These are phyloP conservation scores for Sandelia bainsii DNA, from an alignment of 2,797 vertebrate genomes.

Conservation along the genomic window DNA sequence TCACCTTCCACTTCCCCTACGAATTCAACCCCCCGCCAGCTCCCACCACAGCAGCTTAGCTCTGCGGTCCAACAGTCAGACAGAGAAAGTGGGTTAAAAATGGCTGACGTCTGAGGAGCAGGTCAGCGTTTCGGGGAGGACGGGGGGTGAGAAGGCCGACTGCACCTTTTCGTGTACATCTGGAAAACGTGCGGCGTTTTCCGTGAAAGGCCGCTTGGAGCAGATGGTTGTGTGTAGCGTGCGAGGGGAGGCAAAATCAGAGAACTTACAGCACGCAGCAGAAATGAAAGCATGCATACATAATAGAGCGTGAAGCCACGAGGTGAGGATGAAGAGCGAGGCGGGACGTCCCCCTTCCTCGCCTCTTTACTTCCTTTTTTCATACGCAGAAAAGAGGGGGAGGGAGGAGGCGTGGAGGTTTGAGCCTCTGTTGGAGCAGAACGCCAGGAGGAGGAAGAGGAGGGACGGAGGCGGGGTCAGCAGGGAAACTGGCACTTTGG, in stretches of 20 bases:
- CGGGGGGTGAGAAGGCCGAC: background rate
- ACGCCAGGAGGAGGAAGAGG: background rate
- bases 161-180: constrained; percentile 2
- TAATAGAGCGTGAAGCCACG: constrained; percentile 61
- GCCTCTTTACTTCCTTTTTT: background rate
- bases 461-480: constrained; percentile 57
- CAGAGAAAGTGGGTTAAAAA: constrained; percentile 47
- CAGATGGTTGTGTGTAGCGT: constrained; percentile 24
- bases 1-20: constrained; percentile 20
- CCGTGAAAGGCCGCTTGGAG: background rate
- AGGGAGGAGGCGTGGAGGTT: background rate
- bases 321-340: constrained; percentile 64
- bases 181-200: constrained; percentile 11
- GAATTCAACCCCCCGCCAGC: background rate
- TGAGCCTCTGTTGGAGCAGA: constrained; percentile 17
- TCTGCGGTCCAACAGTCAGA: background rate
- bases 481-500: constrained; percentile 35
- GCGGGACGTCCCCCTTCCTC: constrained; percentile 34
- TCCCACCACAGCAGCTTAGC: background rate
- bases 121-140: background rate
- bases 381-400: background rate
- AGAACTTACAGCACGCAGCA: background rate
- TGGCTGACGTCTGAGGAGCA: constrained; percentile 33
- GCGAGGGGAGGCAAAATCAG: background rate
- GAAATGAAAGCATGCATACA: constrained; percentile 50